Evolutionary conservation across 2,113 vertebrate species (phyloP).

Genomic region (Falco punctatus): DNA sequence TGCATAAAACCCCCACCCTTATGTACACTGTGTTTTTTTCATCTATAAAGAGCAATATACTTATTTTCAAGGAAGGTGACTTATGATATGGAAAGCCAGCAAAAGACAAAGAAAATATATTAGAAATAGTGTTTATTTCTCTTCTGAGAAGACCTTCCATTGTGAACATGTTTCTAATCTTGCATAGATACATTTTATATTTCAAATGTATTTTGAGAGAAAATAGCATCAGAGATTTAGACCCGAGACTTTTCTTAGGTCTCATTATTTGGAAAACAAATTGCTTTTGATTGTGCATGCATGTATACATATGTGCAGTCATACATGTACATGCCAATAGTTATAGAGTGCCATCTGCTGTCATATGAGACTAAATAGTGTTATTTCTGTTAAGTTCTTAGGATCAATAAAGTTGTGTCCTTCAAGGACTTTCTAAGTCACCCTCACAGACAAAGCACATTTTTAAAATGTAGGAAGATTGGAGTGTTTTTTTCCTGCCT

Average conservation of each 20-base stretch:
- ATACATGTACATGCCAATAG: slow-evolving; percentile 9
- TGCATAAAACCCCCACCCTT: accelerated
- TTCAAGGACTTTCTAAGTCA: background rate
- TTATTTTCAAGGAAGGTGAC: background rate
- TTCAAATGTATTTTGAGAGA: background rate
- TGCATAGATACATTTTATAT: background rate
- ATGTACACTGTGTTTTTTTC: background rate
- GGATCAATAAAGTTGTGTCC: background rate
- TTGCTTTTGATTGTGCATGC: background rate
- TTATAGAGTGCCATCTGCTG: slow-evolving; percentile 54
- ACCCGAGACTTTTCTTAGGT: background rate
- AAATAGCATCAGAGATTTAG: background rate
- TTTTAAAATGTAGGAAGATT: background rate
- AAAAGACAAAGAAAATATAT: background rate
- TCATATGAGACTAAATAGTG: background rate
- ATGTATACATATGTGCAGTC: background rate
- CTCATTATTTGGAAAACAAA: background rate
- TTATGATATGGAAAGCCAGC: background rate
- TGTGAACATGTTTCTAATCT: background rate
- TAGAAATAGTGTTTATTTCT: background rate
- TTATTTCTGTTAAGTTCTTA: background rate
- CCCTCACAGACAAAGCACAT: background rate
- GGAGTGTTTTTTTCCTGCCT: accelerated
- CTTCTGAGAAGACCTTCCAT: background rate
- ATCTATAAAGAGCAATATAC: background rate